phyloP scores from a whole-genome alignment of 1,140 invertebrate species.

The Coenobita brevimanus region DNA sequence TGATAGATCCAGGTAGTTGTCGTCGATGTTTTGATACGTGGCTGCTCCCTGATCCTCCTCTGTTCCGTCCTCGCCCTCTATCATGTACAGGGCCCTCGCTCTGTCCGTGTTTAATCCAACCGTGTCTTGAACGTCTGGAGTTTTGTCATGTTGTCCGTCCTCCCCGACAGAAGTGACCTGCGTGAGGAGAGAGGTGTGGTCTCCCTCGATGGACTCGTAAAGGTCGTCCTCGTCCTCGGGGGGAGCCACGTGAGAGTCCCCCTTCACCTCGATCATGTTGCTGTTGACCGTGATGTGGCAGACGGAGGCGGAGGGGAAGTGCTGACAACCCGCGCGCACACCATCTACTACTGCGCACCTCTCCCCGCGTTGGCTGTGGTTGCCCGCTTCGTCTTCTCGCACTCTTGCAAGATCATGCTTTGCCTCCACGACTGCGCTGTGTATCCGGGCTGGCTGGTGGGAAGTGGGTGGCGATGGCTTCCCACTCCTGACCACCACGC shows the following conservation, averaged over 20 bases:
- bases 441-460: conserved; percentile 15
- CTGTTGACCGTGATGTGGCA: conserved; percentile 49
- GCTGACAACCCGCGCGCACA: no score
- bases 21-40: no score
- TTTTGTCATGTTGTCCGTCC: not conserved
- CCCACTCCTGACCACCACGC: conserved; percentile 52
- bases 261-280: conserved; percentile 50
- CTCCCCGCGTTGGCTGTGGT: not conserved
- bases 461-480: conserved; percentile 29
- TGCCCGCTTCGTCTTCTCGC: not conserved
- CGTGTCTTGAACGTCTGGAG: no score
- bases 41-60: no score
- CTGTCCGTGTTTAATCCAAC: no score
- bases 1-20: no score
- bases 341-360: not conserved
- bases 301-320: not conserved
- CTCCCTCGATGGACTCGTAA: conserved; percentile 26
- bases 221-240: not conserved
- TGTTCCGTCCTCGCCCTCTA: no score
- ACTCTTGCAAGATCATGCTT: conserved; percentile 28
- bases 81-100: no score
- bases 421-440: not conserved
- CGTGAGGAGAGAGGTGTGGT: conserved; percentile 24
- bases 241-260: not conserved
- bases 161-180: conserved; percentile 24